A percentile compares a stretch with the other conserved stretches of the same genome.
Evolutionary conservation across 2,888 invertebrate genomes (phyloP).

Genomic region (Actias luna): DNA sequence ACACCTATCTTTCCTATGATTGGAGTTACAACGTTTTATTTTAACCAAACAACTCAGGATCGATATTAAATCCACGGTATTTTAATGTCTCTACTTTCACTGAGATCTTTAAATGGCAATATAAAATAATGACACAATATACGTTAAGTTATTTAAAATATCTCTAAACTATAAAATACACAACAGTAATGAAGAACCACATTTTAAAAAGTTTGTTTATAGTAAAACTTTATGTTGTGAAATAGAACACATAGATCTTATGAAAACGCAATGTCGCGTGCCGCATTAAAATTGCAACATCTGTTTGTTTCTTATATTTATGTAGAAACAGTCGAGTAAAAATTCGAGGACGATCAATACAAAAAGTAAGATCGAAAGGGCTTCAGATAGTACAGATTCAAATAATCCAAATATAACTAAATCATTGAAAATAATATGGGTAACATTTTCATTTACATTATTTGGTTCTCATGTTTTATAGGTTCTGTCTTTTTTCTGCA

Average conservation of each 20-base stretch:
- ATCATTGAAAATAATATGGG: too few relatives aligned
- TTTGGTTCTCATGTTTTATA: too few relatives aligned
- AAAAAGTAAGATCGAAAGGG: not conserved
- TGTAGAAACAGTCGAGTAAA: conserved; percentile 14
- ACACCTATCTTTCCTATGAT: too few relatives aligned
- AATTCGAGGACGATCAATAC: not conserved
- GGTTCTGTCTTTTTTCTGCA: too few relatives aligned
- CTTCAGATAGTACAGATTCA: not conserved
- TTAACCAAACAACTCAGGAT: too few relatives aligned
- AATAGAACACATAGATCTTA: conserved; percentile 32
- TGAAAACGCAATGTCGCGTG: conserved; percentile 45
- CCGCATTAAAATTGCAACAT: conserved; percentile 36
- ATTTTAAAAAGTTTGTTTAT: conserved; percentile 8
- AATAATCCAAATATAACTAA: not conserved
- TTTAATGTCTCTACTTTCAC: not conserved
- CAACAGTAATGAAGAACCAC: not conserved
- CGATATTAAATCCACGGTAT: too few relatives aligned
- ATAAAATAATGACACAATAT: not conserved
- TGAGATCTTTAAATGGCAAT: not conserved
- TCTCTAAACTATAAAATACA: not conserved
- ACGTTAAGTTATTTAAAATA: not conserved
- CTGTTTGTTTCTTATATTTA: conserved; percentile 24
- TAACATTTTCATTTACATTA: too few relatives aligned
- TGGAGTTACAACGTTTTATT: too few relatives aligned
- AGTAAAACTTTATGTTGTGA: conserved; percentile 26